These are phyloP conservation scores for Dreissena polymorpha DNA, from an alignment of 1,140 invertebrate species.

Conservation along the genomic window DNA sequence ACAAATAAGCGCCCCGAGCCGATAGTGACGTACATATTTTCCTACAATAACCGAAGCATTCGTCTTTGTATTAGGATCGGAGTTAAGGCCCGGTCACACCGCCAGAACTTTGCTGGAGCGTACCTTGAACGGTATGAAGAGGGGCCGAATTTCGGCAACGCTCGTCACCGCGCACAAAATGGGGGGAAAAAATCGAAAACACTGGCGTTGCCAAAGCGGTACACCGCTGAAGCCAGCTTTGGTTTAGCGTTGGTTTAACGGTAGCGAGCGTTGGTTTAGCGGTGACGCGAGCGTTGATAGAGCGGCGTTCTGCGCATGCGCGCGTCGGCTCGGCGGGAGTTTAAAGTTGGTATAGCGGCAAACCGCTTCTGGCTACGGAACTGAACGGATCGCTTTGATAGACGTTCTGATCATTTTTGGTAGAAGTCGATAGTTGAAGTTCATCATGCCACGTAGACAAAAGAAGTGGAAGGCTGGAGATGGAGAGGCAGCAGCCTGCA, in stretches of 20 bases:
- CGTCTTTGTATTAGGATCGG: no score
- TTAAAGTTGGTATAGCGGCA: conserved; percentile 28
- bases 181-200: no score
- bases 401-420: conserved; percentile 23
- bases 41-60: no score
- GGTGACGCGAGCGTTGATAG: neutral
- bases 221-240: no score
- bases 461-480: conserved; percentile 30
- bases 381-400: conserved; percentile 32
- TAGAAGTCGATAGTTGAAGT: conserved; percentile 30
- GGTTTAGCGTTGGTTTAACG: neutral
- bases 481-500: conserved; percentile 38
- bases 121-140: no score
- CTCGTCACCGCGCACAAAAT: no score
- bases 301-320: neutral
- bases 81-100: no score
- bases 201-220: no score
- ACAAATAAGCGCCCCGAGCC: no score
- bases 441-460: conserved; percentile 42
- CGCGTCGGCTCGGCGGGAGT: conserved; percentile 27
- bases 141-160: no score
- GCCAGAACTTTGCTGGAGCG: no score
- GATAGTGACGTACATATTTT: no score
- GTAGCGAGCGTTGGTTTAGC: conserved; percentile 14
- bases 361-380: conserved; percentile 19